phyloP scores from a whole-genome alignment of 2,888 invertebrate genomes.

The Phrixothrix hirtus region DNA sequence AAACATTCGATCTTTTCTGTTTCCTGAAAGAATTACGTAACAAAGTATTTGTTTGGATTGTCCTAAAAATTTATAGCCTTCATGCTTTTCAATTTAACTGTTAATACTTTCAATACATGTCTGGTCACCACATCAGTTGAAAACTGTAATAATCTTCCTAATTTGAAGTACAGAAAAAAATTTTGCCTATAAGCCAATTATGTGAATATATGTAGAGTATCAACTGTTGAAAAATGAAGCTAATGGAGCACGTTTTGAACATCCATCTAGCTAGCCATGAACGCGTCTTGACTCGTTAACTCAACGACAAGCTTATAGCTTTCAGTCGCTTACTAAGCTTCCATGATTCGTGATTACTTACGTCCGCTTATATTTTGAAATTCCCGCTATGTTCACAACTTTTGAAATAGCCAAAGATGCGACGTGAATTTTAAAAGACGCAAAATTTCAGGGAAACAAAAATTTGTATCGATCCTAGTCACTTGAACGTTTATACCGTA shows the following conservation, averaged over 20 bases:
- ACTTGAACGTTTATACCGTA: too few relatives aligned
- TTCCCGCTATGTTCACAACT: conserved; percentile 12
- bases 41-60: too few relatives aligned
- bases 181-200: conserved; percentile 28
- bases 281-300: conserved; percentile 38
- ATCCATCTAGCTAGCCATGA: conserved; percentile 37
- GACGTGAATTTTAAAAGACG: conserved; percentile 18
- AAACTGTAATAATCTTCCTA: not conserved
- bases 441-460: too few relatives aligned
- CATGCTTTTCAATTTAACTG: too few relatives aligned
- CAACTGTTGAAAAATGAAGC: conserved; percentile 35
- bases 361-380: conserved; percentile 22
- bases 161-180: conserved; percentile 2
- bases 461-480: too few relatives aligned
- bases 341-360: conserved; percentile 30
- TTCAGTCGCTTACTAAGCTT: conserved; percentile 30
- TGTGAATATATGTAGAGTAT: conserved; percentile 29
- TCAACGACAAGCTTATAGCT: conserved; percentile 31
- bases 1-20: too few relatives aligned
- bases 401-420: conserved; percentile 11
- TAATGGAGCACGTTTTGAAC: conserved; percentile 39
- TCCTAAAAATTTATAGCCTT: too few relatives aligned
- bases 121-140: too few relatives aligned
- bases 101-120: too few relatives aligned
- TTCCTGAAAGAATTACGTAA: too few relatives aligned